phyloP scores from a whole-genome alignment of 1,140 invertebrate species.

The Monomorium pharaonis region DNA sequence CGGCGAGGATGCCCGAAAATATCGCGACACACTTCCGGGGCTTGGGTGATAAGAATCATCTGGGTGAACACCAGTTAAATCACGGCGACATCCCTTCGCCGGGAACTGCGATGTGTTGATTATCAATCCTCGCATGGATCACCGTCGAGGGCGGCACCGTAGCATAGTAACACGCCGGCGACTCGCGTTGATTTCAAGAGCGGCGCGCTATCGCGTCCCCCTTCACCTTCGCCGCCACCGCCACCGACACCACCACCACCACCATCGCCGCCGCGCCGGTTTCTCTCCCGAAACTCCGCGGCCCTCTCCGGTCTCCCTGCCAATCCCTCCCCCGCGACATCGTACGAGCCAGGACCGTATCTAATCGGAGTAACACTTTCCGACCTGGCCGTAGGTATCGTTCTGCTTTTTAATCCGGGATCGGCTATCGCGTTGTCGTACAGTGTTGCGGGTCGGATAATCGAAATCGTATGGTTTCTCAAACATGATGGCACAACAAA shows the following conservation, averaged over 20 bases:
- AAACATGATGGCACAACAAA: no score
- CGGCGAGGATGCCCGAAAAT: neutral
- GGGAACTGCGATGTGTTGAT: neutral
- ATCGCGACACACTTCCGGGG: neutral
- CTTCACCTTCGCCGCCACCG: slow-evolving; percentile 71
- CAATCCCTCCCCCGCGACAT: slow-evolving; percentile 74
- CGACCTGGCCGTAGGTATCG: neutral
- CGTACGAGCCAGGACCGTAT: slow-evolving; percentile 82
- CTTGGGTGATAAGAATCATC: neutral
- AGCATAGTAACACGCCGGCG: slow-evolving; percentile 82
- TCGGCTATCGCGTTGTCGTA: neutral
- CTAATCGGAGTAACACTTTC: slow-evolving; percentile 6
- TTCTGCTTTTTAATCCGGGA: neutral
- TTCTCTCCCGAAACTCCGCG: slow-evolving; percentile 73
- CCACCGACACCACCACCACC: slow-evolving; percentile 71
- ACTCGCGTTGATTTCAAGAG: slow-evolving; percentile 72
- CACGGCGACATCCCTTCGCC: neutral
- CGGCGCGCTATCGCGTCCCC: slow-evolving; percentile 72
- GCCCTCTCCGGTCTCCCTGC: slow-evolving; percentile 66
- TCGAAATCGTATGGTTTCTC: neutral
- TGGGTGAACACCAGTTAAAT: slow-evolving; percentile 2
- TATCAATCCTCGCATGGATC: slow-evolving; percentile 41
- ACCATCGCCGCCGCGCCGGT: slow-evolving; percentile 69
- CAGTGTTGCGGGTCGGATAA: neutral
- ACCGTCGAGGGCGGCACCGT: slow-evolving; percentile 76